Percentiles rank a stretch among this genome's conserved stretches.
phyloP scores from a whole-genome alignment of 2,113 vertebrate species.

The Centropristis striata region DNA sequence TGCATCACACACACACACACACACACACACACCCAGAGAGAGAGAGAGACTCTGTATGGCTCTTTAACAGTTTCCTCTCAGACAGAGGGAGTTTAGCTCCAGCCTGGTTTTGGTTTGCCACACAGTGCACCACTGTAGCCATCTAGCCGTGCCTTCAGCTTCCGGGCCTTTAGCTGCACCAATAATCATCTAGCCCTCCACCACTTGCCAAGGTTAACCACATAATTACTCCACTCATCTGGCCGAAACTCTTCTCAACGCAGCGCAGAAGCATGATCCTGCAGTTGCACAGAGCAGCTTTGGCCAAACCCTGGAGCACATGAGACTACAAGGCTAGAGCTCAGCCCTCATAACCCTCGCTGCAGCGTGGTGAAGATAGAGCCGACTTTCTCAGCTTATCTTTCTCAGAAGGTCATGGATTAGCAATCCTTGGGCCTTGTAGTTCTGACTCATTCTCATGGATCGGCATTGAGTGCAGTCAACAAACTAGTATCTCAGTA shows the following conservation, averaged over 20 bases:
- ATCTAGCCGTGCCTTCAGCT: conserved; percentile 28
- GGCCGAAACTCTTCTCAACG: conserved; percentile 52
- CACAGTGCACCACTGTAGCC: conserved; percentile 68
- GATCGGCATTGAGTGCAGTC: conserved; percentile 36
- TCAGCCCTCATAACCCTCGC: conserved; percentile 50
- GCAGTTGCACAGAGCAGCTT: conserved; percentile 57
- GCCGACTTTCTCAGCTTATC: conserved; percentile 70
- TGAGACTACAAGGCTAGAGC: conserved; percentile 55
- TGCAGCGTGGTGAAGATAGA: conserved; percentile 53
- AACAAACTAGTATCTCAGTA: conserved; percentile 28
- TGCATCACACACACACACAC: conserved; percentile 38
- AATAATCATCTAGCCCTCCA: conserved; percentile 59
- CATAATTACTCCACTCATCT: conserved; percentile 74
- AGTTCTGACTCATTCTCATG: conserved; percentile 60
- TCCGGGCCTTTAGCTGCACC: conserved; percentile 56
- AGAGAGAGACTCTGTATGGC: conserved; percentile 62
- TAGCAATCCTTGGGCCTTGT: conserved; percentile 68
- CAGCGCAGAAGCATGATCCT: conserved; percentile 54
- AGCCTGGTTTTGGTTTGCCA: conserved; percentile 60
- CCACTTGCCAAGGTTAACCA: conserved; percentile 75
- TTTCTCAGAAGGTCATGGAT: conserved; percentile 76
- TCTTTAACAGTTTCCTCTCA: conserved; percentile 63
- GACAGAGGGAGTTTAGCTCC: conserved; percentile 44
- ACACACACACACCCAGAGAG: conserved; percentile 39
- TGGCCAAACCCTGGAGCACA: conserved; percentile 56